Percentiles rank a stretch among this genome's conserved stretches.
phyloP scores from a whole-genome alignment of 2,113 vertebrate genomes.

The Corythornis vintsioides region DNA sequence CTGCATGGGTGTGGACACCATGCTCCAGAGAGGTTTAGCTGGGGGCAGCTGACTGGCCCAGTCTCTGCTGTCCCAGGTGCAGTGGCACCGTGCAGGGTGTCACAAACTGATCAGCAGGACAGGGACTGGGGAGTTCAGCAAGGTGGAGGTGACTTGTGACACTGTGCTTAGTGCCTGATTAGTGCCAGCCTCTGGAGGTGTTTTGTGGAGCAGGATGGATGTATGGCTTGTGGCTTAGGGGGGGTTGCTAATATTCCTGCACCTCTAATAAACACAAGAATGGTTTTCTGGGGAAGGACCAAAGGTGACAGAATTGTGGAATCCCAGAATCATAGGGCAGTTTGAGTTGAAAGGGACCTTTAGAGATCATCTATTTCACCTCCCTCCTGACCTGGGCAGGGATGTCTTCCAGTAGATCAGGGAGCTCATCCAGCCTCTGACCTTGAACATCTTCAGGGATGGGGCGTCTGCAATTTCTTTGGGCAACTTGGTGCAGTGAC shows the following conservation, averaged over 20 bases:
- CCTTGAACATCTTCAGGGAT: not conserved
- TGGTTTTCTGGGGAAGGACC: not conserved
- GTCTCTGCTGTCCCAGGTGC: not conserved
- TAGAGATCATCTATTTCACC: not conserved
- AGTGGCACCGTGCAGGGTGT: not conserved
- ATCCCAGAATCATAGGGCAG: not conserved
- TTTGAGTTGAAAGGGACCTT: not conserved
- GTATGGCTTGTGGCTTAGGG: not conserved
- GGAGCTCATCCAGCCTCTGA: not conserved
- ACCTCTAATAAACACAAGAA: not conserved
- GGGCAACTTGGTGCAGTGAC: not conserved
- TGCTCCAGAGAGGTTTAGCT: not conserved
- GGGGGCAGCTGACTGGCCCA: not conserved
- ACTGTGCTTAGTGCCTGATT: not conserved
- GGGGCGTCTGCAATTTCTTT: not conserved
- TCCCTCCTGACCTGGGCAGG: fast-evolving
- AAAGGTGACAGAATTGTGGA: not conserved
- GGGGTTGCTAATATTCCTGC: not conserved
- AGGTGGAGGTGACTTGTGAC: not conserved
- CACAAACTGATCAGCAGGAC: not conserved
- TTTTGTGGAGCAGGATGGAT: not conserved
- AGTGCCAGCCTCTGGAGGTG: not conserved
- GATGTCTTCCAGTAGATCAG: not conserved
- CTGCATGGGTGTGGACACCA: fast-evolving
- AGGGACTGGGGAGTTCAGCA: not conserved